Base-by-base conservation (phyloP, 1,140 invertebrate genomes). In the Drosophila persimilis region DNA sequence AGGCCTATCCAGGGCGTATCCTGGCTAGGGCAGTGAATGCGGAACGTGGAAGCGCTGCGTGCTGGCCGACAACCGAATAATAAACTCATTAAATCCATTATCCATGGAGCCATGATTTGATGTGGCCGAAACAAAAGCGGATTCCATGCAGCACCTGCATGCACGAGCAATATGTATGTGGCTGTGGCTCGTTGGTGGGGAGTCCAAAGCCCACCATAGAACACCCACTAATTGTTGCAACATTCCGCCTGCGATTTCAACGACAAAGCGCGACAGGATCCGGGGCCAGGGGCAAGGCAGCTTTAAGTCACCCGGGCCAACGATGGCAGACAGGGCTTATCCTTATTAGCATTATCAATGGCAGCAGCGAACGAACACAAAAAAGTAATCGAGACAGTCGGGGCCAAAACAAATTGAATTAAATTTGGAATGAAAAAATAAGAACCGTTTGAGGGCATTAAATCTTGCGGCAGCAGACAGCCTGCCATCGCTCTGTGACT, bases 21-120 rank as follows among this genome's bases (percentile, higher is more conserved):
- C 7, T 39, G 50, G 48, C 26, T 43, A 41, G 3, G 15, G 39
- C 11, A 15, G 24, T 20, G 20, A 20, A 2, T 52, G 24, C 2
- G 29, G 29, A 29, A 2, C 29, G 29, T 2, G 6, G 29, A 20
- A 29, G 7, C 7, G 24, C 57, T 35, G 43, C 48, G 62, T 63
- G 60, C 11, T 44, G 51, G 22, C 51, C 58, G 31, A 50, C 73
- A 65, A 45, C 41, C 78, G 76, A 77, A 88, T 88, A 88, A 89
- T 88, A 88, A 88, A 88, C 83, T 76, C 84, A 88, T 88, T 88
- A 88, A 77, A 88, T 88, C 83, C 79, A 88, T 83, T 88, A 88
- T 88, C 84, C 84, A 77, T 79, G 79, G 48, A 66, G 52, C 72
- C 83, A 63, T 71, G 72, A 83, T 79, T 88, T 83, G 74, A 51